These are phyloP conservation scores for Actinemys pallida DNA, from an alignment of 2,113 vertebrate species.

Conservation along the genomic window DNA sequence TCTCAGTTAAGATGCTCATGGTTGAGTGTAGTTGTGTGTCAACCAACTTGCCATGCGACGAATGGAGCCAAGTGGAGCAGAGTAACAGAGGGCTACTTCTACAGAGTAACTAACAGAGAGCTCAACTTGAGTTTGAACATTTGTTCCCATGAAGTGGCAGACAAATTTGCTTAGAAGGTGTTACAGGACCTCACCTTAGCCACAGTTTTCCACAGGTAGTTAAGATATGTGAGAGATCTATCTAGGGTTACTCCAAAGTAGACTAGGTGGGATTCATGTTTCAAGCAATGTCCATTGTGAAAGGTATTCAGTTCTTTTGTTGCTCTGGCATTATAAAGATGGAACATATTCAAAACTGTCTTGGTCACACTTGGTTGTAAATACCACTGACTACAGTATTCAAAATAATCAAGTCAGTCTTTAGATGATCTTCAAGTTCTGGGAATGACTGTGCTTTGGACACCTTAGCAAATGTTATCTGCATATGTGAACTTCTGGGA, in stretches of 20 bases:
- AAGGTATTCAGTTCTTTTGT: background rate
- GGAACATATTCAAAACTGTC: background rate
- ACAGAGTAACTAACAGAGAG: too few species aligned
- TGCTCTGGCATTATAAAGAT: background rate
- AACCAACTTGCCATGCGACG: background rate
- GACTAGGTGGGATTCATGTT: background rate
- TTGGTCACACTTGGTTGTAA: background rate
- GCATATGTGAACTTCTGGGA: background rate
- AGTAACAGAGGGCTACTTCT: background rate
- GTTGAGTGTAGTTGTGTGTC: background rate
- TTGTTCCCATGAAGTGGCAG: too few species aligned
- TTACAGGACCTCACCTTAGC: too few species aligned
- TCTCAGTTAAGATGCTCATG: background rate
- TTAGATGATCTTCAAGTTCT: background rate
- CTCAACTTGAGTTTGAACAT: too few species aligned
- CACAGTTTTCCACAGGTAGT: too few species aligned
- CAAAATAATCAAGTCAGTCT: background rate
- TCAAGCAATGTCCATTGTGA: background rate
- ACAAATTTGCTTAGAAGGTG: too few species aligned
- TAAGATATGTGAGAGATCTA: background rate
- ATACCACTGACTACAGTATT: background rate
- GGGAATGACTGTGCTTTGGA: background rate
- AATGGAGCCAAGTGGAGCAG: background rate
- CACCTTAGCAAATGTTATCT: background rate
- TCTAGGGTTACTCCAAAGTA: background rate